Base-by-base conservation (phyloP, 2,113 vertebrate genomes). In the Pycnonotus jocosus region DNA sequence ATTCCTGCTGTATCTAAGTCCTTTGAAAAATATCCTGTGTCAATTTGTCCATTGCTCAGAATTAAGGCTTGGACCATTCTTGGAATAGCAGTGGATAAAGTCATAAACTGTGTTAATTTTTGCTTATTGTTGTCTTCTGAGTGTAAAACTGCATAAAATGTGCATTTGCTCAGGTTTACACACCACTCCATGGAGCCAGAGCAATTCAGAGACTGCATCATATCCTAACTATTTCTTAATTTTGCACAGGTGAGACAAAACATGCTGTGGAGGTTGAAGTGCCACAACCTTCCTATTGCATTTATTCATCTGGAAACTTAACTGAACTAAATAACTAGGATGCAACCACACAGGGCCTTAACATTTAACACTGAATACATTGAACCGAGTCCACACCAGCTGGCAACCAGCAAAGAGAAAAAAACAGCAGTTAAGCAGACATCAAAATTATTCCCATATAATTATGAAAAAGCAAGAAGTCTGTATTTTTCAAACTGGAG, bases 281-380 rank as follows among this genome's bases (percentile, higher is more conserved):
- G 58, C 31, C 72, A 47, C 35, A 93, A 91, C 90, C 90, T 94
- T 93, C 76, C 92, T 88, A 94, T 74, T 86, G 79, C 42, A 81
- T 93, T 94, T 95, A 93, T 88, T 95, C 85, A 90, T 92, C 81
- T 94, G 93, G 88, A 95, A 94, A 87, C 38, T 54, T 84, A 94
- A 90, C 70, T 71, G 74, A 95, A 77, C 79, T 92, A 91, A 91
- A 83, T 90, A 94, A 90, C 92, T 88, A 90, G 86, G 81, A 92
- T 95, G 81, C 44, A 92, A 33, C 57, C 89, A 92, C 81, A 76
- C 0, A 91, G 81, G 91, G 64, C 51, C 86, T 92, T 95, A 96
- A 93, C 76, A 88, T 92, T 95, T 95, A 96, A 94, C 92, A 91
- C 79, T 53, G 73, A 91, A 92, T 86, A 96, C 95, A 84, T 61